Base-by-base conservation (phyloP, 2,888 invertebrate genomes). In the Selenia dentaria region DNA sequence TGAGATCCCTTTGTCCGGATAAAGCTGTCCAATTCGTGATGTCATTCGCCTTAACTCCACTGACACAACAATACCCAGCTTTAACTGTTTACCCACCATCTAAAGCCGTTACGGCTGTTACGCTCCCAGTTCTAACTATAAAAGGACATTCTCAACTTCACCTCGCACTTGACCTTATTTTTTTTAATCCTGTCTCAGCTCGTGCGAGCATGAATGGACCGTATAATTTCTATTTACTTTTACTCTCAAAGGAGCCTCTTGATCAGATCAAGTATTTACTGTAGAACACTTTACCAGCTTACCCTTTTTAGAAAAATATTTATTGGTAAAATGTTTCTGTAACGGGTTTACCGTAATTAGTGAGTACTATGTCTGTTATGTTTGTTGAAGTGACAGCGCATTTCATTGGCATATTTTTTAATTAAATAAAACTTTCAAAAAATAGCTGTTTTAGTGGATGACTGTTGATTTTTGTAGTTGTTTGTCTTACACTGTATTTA, bases 171-270 rank as follows among this genome's bases (percentile, higher is more conserved):
- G 70, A 67, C 66, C 70, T 64, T 66, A 59, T 67, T 67, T 39
- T 43, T 35, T 33, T 35, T 34, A 48, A 48, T 42, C 47, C 50
- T 52, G 66, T 57, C 57, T 64, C 70, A 74, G 79, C 82, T 70
- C 80, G 83, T 79, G 81, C 76, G 27, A 14, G 26, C 53, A 44
- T 87, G 83, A 89, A 89, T 88, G 79, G 82, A 53, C 67, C 79
- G 71, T 74, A 75, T 87, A 82, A 88, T 88, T 87, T 79, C 61
- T 89, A 75, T 89, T 89, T 84, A 87, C 80, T 76, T 80, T 81
- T 73, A 71, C 78, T 77, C 76, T 79, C 65, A 56, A 80, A 87
- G 85, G 86, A 83, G 65, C 50, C 59, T 79, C 69, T 62, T 77
- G 35, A 39, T 37, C 25, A 37, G 16, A 76, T 70, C 67, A 28